Evolutionary conservation across 2,888 invertebrate genomes (phyloP).

Genomic region (Lochmaea capreae): DNA sequence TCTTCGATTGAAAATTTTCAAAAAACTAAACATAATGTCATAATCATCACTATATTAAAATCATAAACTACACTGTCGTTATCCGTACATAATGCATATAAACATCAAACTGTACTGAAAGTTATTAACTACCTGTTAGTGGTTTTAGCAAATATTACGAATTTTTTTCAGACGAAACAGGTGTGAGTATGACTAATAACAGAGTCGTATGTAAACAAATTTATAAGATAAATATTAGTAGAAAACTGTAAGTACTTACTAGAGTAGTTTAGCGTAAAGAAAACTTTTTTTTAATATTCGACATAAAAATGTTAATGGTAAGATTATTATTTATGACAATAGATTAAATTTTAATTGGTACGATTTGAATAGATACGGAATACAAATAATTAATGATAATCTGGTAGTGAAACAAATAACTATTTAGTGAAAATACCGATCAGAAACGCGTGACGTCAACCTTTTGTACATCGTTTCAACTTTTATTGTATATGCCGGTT

Average conservation of each 20-base stretch:
- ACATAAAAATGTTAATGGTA: conserved; percentile 4
- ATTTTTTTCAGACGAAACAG: neutral
- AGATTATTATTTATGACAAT: neutral
- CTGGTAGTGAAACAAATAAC: too few relatives aligned
- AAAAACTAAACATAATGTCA: conserved; percentile 1
- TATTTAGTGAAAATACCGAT: too few relatives aligned
- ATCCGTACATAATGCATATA: neutral
- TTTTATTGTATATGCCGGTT: too few relatives aligned
- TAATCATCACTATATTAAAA: conserved; percentile 3
- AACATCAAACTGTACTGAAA: neutral
- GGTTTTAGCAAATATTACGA: neutral
- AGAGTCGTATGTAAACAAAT: conserved; percentile 1
- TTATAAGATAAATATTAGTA: conserved; percentile 11
- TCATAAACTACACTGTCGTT: neutral
- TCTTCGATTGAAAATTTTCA: neutral
- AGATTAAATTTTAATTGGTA: too few relatives aligned
- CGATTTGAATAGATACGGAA: too few relatives aligned
- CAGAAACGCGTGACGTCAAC: too few relatives aligned
- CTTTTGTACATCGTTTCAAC: too few relatives aligned
- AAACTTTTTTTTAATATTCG: neutral
- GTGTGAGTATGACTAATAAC: conserved; percentile 4
- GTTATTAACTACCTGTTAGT: conserved; percentile 5
- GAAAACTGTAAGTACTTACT: conserved; percentile 3
- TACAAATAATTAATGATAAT: too few relatives aligned
- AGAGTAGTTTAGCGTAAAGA: neutral